These are phyloP conservation scores for Plebejus argus DNA, from an alignment of 2,888 invertebrate genomes.

Conservation along the genomic window DNA sequence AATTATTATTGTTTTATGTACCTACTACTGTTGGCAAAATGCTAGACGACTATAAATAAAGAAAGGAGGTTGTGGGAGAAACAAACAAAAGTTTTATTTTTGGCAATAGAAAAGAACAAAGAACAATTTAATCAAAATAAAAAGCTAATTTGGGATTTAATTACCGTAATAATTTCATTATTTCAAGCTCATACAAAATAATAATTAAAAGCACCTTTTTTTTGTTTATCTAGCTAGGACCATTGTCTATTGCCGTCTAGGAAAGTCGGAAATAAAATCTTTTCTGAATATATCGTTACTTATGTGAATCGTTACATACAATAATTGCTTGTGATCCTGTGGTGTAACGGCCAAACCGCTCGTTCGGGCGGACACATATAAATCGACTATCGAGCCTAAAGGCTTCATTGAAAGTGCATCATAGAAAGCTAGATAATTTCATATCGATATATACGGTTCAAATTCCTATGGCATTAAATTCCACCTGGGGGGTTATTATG, in stretches of 20 bases:
- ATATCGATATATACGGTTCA: background rate
- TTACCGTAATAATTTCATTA: background rate
- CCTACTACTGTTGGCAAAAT: background rate
- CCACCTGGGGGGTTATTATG: too few species aligned
- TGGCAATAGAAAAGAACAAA: constrained; percentile 5
- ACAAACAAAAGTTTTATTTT: background rate
- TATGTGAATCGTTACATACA: too few species aligned
- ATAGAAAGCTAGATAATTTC: too few species aligned
- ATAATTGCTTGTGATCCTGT: too few species aligned
- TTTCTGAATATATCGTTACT: too few species aligned
- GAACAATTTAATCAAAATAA: constrained; percentile 8
- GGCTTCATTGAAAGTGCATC: too few species aligned
- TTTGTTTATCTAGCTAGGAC: background rate
- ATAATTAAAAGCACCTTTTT: background rate
- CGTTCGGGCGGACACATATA: too few species aligned
- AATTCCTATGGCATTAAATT: background rate
- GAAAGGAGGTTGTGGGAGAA: constrained; percentile 3
- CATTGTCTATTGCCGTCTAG: too few species aligned
- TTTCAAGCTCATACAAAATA: background rate
- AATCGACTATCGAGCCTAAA: too few species aligned
- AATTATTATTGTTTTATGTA: background rate
- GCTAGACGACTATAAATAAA: background rate
- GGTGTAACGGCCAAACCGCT: too few species aligned
- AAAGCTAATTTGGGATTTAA: constrained; percentile 1
- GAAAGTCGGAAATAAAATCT: too few species aligned